phyloP scores from a whole-genome alignment of 2,888 invertebrate species.

The Hybos culiciformis region DNA sequence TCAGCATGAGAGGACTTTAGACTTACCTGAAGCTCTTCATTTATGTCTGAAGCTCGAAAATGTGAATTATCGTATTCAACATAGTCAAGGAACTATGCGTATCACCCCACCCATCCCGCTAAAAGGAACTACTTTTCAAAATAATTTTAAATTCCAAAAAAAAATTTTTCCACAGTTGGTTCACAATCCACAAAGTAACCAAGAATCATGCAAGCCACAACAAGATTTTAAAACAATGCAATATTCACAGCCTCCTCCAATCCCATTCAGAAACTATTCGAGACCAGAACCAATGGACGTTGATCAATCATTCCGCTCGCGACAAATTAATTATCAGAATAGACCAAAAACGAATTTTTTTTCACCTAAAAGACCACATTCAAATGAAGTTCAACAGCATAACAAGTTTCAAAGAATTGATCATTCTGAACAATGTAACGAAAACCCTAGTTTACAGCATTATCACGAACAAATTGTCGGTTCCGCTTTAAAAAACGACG shows the following conservation, averaged over 20 bases:
- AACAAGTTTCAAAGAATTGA: no score
- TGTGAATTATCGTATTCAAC: background rate
- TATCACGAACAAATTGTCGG: background rate
- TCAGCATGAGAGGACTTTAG: conserved; percentile 14
- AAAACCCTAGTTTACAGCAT: no score
- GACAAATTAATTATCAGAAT: conserved; percentile 2
- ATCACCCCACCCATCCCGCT: no score
- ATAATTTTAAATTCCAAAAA: background rate
- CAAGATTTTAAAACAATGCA: no score
- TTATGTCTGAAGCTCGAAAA: conserved; percentile 13
- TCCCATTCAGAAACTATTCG: no score
- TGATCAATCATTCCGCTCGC: background rate
- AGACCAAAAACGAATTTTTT: no score
- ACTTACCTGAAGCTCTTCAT: conserved; percentile 14
- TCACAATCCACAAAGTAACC: background rate
- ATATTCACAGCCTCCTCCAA: no score
- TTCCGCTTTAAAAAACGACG: background rate
- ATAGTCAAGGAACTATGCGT: background rate
- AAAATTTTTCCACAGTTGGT: no score
- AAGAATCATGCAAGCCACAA: background rate
- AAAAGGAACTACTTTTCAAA: no score
- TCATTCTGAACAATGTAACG: no score
- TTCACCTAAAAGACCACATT: no score
- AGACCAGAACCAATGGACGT: conserved; percentile 2
- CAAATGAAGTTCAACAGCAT: no score